Evolutionary conservation across 2,888 invertebrate genomes (phyloP), one percentile per base, ranked within the genome.

Genomic region (Brassicogethes aeneus): DNA sequence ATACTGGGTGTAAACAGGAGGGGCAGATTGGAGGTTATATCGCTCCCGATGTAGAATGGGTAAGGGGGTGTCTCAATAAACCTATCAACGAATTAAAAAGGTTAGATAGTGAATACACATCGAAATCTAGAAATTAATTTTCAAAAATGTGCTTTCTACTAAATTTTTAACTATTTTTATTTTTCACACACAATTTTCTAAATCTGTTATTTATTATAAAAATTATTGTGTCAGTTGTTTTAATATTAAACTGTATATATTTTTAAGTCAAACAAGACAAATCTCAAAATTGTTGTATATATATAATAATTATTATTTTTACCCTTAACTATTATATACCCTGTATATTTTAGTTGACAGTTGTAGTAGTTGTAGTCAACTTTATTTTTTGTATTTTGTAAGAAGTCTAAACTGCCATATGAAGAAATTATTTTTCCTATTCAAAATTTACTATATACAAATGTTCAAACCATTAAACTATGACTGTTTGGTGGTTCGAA

Each of bases 1-100:
- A 88, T 56, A 81, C 83, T 17, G 83, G 84, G 40, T 77, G 77
- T 52, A 65, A 69, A 37, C 66, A 67, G 34, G 54, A 63, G 36
- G 60, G 61, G 2, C 67, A 68, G 49, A 66, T 72, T 3, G 69
- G 70, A 10, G 70, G 68, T 16, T 68, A 68, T 45, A 56, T 68
- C 2, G 63, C 62, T 8, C 66, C 70, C 13, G 73, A 72, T 47
- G 62, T 66, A 2, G 58, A 62, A 36, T 73, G 73, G 73, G 66
- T 72, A 15, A 59, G 66, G 41, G 48, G 56, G 15, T 58, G 61
- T n/a, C 48, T 70, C 16, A 49, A 52, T 14, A 65, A 61, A 42
- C 64, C 70, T 3, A 39, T 66, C 13, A 64, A 63, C 29, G 60
- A 65, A 42, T 57, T 70, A 17, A 64, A 60, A 46, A 54, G 52